Evolutionary conservation across 2,888 invertebrate species (phyloP).

Genomic region (Luperina testacea): DNA sequence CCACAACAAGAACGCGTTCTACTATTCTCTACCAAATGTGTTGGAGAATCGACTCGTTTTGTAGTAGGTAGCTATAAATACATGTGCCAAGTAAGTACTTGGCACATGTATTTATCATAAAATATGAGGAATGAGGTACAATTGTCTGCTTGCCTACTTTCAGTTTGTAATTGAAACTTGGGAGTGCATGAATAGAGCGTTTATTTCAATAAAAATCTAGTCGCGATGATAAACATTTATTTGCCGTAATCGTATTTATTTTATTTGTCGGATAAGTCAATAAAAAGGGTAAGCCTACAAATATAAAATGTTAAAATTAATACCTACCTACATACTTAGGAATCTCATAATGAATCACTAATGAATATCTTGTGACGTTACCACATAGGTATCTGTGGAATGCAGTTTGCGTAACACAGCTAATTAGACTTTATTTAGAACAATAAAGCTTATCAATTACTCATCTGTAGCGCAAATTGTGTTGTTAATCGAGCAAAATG

Average conservation of each 20-base stretch:
- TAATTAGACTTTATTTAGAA: slow-evolving; percentile 27
- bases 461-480: slow-evolving; percentile 14
- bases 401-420: slow-evolving; percentile 23
- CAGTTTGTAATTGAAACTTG: neutral
- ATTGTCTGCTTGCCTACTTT: neutral
- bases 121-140: neutral
- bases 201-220: neutral
- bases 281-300: neutral
- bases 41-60: slow-evolving; percentile 29
- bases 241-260: no score
- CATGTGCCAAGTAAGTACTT: no score
- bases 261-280: neutral
- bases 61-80: neutral
- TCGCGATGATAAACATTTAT: neutral
- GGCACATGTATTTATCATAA: neutral
- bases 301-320: neutral
- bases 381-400: neutral
- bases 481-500: slow-evolving; percentile 25
- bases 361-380: neutral
- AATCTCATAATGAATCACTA: neutral
- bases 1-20: slow-evolving; percentile 20
- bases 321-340: no score
- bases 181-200: neutral
- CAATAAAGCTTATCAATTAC: slow-evolving; percentile 4
- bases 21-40: slow-evolving; percentile 38